Evolutionary conservation across 2,888 invertebrate genomes (phyloP), one percentile per base, ranked within the genome.

Genomic region (Celastrina argiolus): DNA sequence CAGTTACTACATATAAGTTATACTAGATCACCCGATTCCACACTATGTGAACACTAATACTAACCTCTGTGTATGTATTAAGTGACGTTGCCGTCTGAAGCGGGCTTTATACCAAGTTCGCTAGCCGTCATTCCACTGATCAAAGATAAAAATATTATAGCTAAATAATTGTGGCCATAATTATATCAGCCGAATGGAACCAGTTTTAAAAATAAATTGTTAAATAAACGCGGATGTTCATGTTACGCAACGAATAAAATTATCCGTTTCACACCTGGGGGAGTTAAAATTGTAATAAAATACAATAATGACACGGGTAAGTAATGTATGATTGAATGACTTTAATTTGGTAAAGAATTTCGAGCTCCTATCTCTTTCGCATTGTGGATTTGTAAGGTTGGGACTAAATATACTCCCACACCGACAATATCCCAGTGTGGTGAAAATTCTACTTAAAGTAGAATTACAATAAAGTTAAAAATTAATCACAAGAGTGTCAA

Each of bases 191-290:
- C 12, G 14, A 22, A 12, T 51, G 18, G 26, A 51, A 51, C 51
- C 51, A 26, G 51, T 51, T 51, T 51, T 51, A 5, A 18, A 18
- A 16, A 31, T 58, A 58, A 58, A 31, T 31, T 31, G n/a, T 58
- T n/a, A 58, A 58, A 58, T 58, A 58, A 31, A 58, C 58, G 58
- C 31, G 58, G 58, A 58, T 31, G 58, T 58, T 31, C 58, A 6
- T 16, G 28, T 31, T 31, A 58, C 58, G 58, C 58, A 58, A 58
- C 14, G 58, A 58, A 58, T 31, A 31, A 31, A 58, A 31, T 58
- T 58, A 58, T 58, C 18, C 28, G 58, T 16, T 58, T 58, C 6
- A 58, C 58, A 58, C 58, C 28, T 58, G 31, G 58, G 51, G 51
- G 22, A 26, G 51, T 51, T 51, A 51, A 51, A 51, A 51, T 51